Conservation (phyloP, 2,113 vertebrate species). For the Pedetes capensis region DNA sequence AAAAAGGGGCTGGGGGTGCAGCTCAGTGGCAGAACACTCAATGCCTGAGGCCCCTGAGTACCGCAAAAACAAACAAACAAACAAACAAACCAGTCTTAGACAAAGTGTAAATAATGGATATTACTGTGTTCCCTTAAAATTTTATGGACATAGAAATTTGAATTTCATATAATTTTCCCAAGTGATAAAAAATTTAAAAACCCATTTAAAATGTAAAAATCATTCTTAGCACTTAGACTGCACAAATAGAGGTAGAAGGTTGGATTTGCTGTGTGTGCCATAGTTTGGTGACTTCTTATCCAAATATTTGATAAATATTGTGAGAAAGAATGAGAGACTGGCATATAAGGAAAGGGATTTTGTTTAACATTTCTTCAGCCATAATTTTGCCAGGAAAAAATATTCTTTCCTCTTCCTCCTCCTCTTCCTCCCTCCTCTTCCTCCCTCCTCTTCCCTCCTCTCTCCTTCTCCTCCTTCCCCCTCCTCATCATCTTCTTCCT, state of each 20-base stretch:
- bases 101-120: not conserved
- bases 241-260: not conserved
- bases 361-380: not conserved
- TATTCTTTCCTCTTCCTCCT: not conserved
- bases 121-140: not conserved
- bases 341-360: not conserved
- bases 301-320: not conserved
- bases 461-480: too few species aligned
- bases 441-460: too few species aligned
- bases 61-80: too few species aligned
- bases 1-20: too few species aligned
- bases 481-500: too few species aligned
- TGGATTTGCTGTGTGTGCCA: not conserved
- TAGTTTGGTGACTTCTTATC: not conserved
- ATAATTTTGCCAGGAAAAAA: slow-evolving; percentile 31
- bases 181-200: not conserved
- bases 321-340: not conserved
- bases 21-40: too few species aligned
- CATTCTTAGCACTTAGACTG: not conserved
- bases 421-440: too few species aligned
- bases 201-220: not conserved
- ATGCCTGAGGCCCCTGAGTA: too few species aligned
- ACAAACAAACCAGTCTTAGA: too few species aligned
- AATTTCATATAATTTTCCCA: slow-evolving; percentile 19
- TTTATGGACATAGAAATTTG: not conserved